Evolutionary conservation across 2,113 vertebrate genomes (phyloP), one percentile per base, ranked within the genome.

Genomic region (Apodemus sylvaticus): DNA sequence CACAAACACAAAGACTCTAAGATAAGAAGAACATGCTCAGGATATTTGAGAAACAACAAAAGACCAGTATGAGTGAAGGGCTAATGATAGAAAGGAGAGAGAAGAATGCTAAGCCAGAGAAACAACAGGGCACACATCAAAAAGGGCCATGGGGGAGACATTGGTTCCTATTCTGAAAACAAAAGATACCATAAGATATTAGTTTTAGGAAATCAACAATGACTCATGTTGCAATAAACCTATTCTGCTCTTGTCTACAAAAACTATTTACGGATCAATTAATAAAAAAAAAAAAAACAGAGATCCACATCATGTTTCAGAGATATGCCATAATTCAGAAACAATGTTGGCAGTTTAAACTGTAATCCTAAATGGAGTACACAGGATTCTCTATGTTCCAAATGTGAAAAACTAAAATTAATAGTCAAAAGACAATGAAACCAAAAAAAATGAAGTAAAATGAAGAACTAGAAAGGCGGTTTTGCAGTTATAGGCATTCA

Each of bases 341-440:
- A 34, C 78, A 53, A 86, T 70, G 5, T 60, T n/a, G 26, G 26
- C 53, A 51, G 1, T 86, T 93, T 60, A 71, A 10, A 89, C 7
- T 51, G 7, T 14, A 45, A 68, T 71, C 86, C 78, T 29, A 85
- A 93, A 89, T 51, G 13, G 7, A 91, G 4, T 3, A 73, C 29
- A 73, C 68, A 91, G 89, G 20, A 78, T 58, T 62, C 71, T 89
- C 36, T 89, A 42, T 66, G 68, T 81, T 66, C 91, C 29, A 86
- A 77, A 29, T 70, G 0, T 74, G 3, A 96, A 94, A 78, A 12
- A 53, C 89, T 85, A 66, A 94, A 91, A 74, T 60, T 81, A 85
- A 93, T 9, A 39, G 58, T 60, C 60, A 94, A 94, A 96, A 86
- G 26, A 66, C 64, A 79, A 77, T 77, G 19, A 92, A 92, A 92